phyloP scores from a whole-genome alignment of 2,888 invertebrate species.

The Ephialtes manifestator region DNA sequence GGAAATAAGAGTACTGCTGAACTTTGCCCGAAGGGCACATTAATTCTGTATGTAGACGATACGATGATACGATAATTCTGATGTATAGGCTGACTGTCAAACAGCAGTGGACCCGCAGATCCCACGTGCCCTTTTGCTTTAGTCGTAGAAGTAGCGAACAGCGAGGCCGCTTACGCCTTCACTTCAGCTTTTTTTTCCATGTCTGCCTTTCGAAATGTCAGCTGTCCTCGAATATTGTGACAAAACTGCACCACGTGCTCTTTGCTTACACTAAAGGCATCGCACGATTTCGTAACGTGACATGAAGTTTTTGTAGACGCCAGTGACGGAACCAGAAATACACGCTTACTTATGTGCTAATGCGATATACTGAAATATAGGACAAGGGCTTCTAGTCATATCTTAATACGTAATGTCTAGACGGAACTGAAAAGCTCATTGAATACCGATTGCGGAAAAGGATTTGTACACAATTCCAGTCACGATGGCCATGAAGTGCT shows the following conservation, averaged over 20 bases:
- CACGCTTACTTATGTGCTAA: not conserved
- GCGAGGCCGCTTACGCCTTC: not conserved
- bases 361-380: not conserved
- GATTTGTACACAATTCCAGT: not conserved
- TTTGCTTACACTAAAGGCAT: not conserved
- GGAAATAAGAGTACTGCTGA: not conserved
- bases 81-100: not conserved
- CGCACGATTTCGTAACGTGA: slow-evolving; percentile 25
- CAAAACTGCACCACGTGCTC: not conserved
- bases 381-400: not conserved
- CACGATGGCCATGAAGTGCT: not conserved
- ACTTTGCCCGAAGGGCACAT: not conserved
- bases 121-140: not conserved
- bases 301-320: not conserved
- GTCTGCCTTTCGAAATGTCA: not conserved
- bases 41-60: no score
- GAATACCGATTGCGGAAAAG: not conserved
- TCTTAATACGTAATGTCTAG: not conserved
- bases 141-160: not conserved
- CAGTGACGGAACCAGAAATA: not conserved
- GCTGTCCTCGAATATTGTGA: slow-evolving; percentile 2
- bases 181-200: not conserved
- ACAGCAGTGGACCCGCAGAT: not conserved
- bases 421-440: not conserved
- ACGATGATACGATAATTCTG: not conserved